Evolutionary conservation across 2,888 invertebrate species (phyloP), one percentile per base, ranked within the genome.

Genomic region (Silvanus unidentatus): DNA sequence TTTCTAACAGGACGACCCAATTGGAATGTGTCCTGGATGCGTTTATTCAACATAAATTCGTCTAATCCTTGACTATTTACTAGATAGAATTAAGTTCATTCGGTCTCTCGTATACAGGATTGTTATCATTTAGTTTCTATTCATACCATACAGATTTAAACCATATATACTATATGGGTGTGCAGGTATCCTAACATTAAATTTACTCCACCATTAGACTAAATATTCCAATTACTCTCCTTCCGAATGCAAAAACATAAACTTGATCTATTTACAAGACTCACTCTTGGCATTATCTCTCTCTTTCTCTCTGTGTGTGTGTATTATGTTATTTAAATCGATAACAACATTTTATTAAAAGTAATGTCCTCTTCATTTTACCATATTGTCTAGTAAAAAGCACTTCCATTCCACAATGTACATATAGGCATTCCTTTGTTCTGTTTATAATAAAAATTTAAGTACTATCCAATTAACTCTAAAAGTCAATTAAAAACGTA

Each of bases 1-100:
- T 52, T 36, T 39, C n/a, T 45, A 47, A 16, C 34, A 41, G n/a
- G n/a, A n/a, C 36, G 44, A 45, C 40, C 45, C 38, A 40, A 39
- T 45, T 47, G 47, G 47, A 48, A 50, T 45, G 48, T 53, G 53
- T 50, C 48, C 36, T 43, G 37, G 42, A 48, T 49, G 49, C 47
- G 51, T 50, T 54, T 45, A 49, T 51, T 49, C 52, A 48, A 16
- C 37, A 9, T 12, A 9, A 37, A 12, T 37, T 32, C 16, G n/a
- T 12, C 5, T 37, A 37, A 37, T 37, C 37, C 37, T 37, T 12
- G 32, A 32, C 32, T 32, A n/a, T 32, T 12, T n/a, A 32, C 32
- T 32, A n/a, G 32, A n/a, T 32, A 12, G 16, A 16, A 37, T 12
- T 37, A 37, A 37, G 15, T 37, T 37, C 37, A 11, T 12, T 11